Evolutionary conservation across 2,797 vertebrate genomes (phyloP), one percentile per base, ranked within the genome.

Genomic region (Pantherophis vulpinus): DNA sequence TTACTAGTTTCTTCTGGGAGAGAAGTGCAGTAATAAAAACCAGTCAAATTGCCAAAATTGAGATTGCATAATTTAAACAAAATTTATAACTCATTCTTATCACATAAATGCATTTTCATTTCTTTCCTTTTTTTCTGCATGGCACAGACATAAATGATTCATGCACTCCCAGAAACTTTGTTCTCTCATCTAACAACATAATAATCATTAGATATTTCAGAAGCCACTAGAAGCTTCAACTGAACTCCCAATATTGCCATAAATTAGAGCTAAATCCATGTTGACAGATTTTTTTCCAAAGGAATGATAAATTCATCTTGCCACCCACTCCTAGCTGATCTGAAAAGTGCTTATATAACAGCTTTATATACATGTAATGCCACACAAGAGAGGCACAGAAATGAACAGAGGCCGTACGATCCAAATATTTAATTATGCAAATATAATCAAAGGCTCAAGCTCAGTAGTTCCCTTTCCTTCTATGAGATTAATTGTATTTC

Each of bases 261-360:
- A 96, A 97, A 96, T 94, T 91, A 95, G 94, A 95, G 97, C 95
- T 95, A 95, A 94, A 97, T 96, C 94, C 55, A 95, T 91, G 27
- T 95, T 94, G 95, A 93, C 58, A 92, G 93, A 0, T 0, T 95
- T 96, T 0, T 96, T 95, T 94, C 91, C 95, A 94, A 95, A 92
- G 95, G 55, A 79, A 95, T 27, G 70, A 91, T 90, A 89, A 87
- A 93, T 86, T 89, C 93, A 55, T 83, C 93, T 70, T 88, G 91
- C 90, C 89, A 55, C 83, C 94, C 29, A 55, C 70, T 94, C 29
- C 13, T 4, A 92, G 87, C 63, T 93, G 91, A 89, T 70, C n/a
- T 90, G 93, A 94, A 90, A 93, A 51, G 6, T 74, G 51, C 90
- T 91, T 23, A 91, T 1, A 88, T 89, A 90, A 93, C 86, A 89